Percentiles rank a stretch among this genome's conserved stretches.
Evolutionary conservation across 2,113 vertebrate genomes (phyloP).

Genomic region (Apus apus): DNA sequence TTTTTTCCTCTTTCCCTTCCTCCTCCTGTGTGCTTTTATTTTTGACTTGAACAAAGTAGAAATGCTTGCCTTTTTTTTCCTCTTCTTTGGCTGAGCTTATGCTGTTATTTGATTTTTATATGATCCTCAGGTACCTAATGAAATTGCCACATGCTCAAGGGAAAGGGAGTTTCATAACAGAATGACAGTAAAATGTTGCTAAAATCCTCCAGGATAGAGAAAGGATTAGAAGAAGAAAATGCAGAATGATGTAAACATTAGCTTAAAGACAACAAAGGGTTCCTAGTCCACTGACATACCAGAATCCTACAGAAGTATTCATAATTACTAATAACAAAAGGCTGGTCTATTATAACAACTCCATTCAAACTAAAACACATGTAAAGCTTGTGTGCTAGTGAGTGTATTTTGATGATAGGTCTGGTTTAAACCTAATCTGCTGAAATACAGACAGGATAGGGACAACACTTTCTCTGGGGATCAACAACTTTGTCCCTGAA

Average conservation of each 20-base stretch:
- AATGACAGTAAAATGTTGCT: slow-evolving; percentile 7
- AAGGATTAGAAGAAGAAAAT: slow-evolving; percentile 41
- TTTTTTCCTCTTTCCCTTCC: neutral
- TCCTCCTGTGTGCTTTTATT: slow-evolving; percentile 58
- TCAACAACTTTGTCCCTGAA: slow-evolving; percentile 60
- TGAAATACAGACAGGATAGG: slow-evolving; percentile 47
- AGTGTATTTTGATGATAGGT: slow-evolving; percentile 53
- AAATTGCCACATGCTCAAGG: slow-evolving; percentile 42
- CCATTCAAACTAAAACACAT: slow-evolving; percentile 25
- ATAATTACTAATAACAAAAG: slow-evolving; percentile 55
- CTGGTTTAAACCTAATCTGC: slow-evolving; percentile 62
- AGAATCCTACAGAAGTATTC: slow-evolving; percentile 31
- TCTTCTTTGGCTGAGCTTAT: neutral
- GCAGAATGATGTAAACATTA: slow-evolving; percentile 21
- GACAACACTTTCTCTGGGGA: slow-evolving; percentile 61
- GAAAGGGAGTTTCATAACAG: slow-evolving; percentile 48
- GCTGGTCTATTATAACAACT: neutral
- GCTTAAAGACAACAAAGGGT: slow-evolving; percentile 19
- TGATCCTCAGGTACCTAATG: slow-evolving; percentile 22
- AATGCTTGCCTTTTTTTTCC: neutral
- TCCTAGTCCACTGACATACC: neutral
- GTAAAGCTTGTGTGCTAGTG: slow-evolving; percentile 3
- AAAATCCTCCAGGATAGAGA: slow-evolving; percentile 25
- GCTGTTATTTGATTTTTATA: slow-evolving; percentile 6
- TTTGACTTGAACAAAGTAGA: slow-evolving; percentile 34